These are phyloP conservation scores for Oxygymnocypris stewartii DNA, from an alignment of 2,113 vertebrate species.

Conservation along the genomic window DNA sequence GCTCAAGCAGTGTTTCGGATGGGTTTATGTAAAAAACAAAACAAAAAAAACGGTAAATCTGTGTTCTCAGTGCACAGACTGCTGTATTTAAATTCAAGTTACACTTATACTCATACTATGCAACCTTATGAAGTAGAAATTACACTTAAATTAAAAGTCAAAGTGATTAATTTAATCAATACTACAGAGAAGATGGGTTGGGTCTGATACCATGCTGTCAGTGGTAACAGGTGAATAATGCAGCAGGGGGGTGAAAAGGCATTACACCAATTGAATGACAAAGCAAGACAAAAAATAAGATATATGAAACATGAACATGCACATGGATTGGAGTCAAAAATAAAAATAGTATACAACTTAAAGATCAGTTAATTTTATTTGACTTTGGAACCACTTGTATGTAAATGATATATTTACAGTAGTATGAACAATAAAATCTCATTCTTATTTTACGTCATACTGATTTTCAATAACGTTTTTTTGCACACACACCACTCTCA, in stretches of 20 bases:
- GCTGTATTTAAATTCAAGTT: background rate
- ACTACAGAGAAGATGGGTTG: background rate
- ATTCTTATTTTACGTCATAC: constrained; percentile 44
- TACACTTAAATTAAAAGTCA: background rate
- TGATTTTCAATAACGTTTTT: constrained; percentile 41
- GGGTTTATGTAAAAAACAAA: too few species aligned
- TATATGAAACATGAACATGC: background rate
- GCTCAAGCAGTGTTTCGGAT: background rate
- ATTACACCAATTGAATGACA: background rate
- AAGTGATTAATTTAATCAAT: background rate
- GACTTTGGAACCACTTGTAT: constrained; percentile 45
- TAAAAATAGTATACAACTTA: constrained; percentile 39
- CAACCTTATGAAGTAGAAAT: background rate
- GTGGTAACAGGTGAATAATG: background rate
- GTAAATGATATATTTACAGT: constrained; percentile 59
- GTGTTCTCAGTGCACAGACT: background rate
- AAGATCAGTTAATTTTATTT: constrained; percentile 66
- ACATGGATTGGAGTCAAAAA: background rate
- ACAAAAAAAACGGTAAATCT: too few species aligned
- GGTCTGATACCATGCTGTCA: constrained; percentile 7
- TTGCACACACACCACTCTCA: constrained; percentile 21
- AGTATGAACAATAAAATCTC: constrained; percentile 36
- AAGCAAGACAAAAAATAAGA: background rate
- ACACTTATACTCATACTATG: background rate
- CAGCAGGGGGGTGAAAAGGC: background rate